Conservation (phyloP, 2,113 vertebrate genomes). For the Octodon degus region DNA sequence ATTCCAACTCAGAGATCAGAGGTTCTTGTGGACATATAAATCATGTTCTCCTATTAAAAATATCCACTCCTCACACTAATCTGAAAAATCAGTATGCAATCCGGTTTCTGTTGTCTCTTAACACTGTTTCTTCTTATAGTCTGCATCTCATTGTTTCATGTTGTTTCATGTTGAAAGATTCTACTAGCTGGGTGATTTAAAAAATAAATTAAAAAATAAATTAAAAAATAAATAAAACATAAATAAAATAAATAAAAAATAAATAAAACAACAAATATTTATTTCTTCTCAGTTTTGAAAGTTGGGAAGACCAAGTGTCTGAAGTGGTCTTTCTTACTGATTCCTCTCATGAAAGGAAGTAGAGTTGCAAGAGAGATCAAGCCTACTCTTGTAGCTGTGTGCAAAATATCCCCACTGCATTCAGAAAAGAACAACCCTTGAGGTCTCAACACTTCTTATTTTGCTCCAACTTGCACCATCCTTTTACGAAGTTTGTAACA, state of each 20-base stretch:
- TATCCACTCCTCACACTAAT: neutral
- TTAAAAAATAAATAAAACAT: too few relatives aligned
- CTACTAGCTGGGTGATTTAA: neutral
- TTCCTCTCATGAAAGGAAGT: neutral
- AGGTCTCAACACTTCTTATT: neutral
- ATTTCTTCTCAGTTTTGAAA: neutral
- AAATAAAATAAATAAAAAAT: too few relatives aligned
- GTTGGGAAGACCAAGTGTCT: neutral
- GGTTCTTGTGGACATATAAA: neutral
- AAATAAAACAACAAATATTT: neutral
- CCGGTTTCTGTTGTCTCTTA: neutral
- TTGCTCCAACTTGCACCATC: neutral
- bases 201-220: too few relatives aligned
- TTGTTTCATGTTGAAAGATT: neutral
- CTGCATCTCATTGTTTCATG: neutral
- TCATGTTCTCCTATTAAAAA: neutral
- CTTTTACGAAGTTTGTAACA: neutral
- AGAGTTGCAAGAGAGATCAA: neutral
- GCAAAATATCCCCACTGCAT: neutral
- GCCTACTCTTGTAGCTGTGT: neutral
- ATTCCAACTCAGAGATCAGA: neutral
- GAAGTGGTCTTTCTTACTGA: neutral
- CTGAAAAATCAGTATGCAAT: neutral
- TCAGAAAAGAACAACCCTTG: neutral
- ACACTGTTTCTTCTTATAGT: neutral